Evolutionary conservation across 37 sponge, comb jelly and placozoan genomes (phyloP).

Genomic region (Tethya wilhelma): DNA sequence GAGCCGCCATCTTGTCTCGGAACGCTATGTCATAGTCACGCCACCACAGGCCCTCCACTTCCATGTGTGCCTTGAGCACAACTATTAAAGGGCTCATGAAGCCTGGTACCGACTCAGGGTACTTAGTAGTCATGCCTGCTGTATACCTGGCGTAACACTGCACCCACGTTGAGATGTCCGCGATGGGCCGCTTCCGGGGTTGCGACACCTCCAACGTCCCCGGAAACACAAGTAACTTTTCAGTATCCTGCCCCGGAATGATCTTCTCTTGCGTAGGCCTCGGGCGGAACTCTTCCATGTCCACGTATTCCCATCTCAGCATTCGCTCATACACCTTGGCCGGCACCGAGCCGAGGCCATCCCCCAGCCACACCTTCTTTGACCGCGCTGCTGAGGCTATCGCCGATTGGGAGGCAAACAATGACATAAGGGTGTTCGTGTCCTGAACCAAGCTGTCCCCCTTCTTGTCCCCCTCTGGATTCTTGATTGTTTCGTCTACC

Average conservation of each 20-base stretch:
- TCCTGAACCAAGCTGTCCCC: not conserved
- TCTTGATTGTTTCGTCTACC: not conserved
- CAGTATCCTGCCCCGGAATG: not conserved
- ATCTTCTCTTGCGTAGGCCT: not conserved
- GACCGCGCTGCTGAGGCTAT: not conserved
- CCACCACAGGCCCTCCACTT: slow-evolving; percentile 13
- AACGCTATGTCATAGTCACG: slow-evolving; percentile 13
- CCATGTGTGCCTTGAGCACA: not conserved
- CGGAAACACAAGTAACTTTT: slow-evolving; percentile 18
- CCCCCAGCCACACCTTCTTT: slow-evolving; percentile 11
- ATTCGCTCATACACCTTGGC: not conserved
- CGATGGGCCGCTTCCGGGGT: not conserved
- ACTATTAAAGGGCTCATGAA: not conserved
- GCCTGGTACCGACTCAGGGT: not conserved
- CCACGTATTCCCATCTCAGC: slow-evolving; percentile 10
- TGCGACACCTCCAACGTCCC: slow-evolving; percentile 9
- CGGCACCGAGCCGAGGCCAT: slow-evolving; percentile 13
- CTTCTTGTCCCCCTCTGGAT: not conserved
- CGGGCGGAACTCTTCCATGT: slow-evolving; percentile 19
- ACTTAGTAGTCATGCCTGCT: not conserved
- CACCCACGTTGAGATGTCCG: not conserved
- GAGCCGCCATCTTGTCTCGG: slow-evolving; percentile 4
- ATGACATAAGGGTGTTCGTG: not conserved
- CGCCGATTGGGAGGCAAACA: not conserved
- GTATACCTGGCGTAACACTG: not conserved